Evolutionary conservation across 2,888 invertebrate species (phyloP).

Genomic region (Hirtodrosophila histrioides): DNA sequence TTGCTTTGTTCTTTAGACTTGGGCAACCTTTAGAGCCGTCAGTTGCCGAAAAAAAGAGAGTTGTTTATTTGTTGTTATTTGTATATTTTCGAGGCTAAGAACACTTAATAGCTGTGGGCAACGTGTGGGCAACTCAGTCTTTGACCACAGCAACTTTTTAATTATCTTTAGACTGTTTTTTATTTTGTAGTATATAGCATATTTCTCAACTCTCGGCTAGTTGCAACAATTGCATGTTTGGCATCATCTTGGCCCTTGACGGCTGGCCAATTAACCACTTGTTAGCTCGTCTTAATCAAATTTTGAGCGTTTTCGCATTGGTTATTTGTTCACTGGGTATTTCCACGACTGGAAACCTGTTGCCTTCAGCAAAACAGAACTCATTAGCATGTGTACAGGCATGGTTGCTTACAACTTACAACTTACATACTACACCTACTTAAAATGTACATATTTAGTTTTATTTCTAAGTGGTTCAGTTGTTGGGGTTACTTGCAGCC

Average conservation of each 20-base stretch:
- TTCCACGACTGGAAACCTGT: constrained; percentile 39
- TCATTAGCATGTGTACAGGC: constrained; percentile 32
- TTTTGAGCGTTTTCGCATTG: constrained; percentile 26
- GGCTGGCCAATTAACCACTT: constrained; percentile 5
- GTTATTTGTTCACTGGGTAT: constrained; percentile 13
- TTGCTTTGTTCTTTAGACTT: constrained; percentile 27
- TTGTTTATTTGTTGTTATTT: not conserved
- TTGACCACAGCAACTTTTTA: too few species aligned
- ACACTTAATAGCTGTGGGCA: too few species aligned
- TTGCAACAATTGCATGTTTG: not conserved
- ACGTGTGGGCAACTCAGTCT: too few species aligned
- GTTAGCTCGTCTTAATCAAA: constrained; percentile 16
- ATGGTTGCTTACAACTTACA: too few species aligned
- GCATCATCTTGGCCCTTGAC: constrained; percentile 7
- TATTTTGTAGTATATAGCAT: too few species aligned
- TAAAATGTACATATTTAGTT: not conserved
- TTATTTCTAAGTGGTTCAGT: not conserved
- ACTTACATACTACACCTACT: not conserved
- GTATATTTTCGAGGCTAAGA: too few species aligned
- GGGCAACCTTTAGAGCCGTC: constrained; percentile 23
- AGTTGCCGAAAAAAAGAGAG: not conserved
- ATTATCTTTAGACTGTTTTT: too few species aligned
- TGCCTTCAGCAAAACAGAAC: constrained; percentile 16
- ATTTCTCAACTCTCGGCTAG: not conserved
- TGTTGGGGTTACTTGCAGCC: constrained; percentile 3